These are phyloP conservation scores for Xanthostigma xanthostigma DNA, from an alignment of 2,888 invertebrate species.

Conservation along the genomic window DNA sequence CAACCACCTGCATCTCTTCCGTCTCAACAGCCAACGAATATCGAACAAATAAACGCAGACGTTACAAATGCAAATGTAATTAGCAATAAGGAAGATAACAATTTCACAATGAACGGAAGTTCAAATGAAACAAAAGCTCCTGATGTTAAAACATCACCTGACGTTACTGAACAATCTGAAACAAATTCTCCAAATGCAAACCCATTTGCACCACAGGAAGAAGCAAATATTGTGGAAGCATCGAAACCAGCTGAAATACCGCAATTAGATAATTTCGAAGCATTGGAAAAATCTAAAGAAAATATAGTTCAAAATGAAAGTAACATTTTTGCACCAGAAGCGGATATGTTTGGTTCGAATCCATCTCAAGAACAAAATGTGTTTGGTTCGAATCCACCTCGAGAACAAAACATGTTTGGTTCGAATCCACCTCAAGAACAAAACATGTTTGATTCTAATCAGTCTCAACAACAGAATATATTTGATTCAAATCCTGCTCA, in stretches of 20 bases:
- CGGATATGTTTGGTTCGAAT: too few species aligned
- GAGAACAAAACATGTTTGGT: slow-evolving; percentile 4
- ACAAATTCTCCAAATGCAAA: slow-evolving; percentile 3
- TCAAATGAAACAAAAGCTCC: slow-evolving; percentile 1
- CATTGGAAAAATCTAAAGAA: neutral
- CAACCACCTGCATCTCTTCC: slow-evolving; percentile 26
- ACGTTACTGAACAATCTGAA: neutral
- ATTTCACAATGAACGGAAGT: neutral
- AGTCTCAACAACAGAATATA: slow-evolving; percentile 14
- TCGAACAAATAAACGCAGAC: slow-evolving; percentile 40
- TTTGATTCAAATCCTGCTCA: slow-evolving; percentile 12
- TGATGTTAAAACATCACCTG: slow-evolving; percentile 2
- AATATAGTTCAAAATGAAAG: neutral
- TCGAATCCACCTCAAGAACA: slow-evolving; percentile 10
- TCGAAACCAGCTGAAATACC: neutral
- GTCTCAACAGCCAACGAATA: slow-evolving; percentile 15
- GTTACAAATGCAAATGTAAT: slow-evolving; percentile 20
- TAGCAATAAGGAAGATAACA: neutral
- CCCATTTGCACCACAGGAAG: slow-evolving; percentile 5
- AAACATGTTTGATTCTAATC: slow-evolving; percentile 11
- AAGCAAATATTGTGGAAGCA: neutral
- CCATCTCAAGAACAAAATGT: neutral
- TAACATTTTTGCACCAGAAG: too few species aligned
- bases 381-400: slow-evolving; percentile 11
- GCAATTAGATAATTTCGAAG: neutral